phyloP scores from a whole-genome alignment of 2,888 invertebrate genomes.

The Steinernema hermaphroditum region DNA sequence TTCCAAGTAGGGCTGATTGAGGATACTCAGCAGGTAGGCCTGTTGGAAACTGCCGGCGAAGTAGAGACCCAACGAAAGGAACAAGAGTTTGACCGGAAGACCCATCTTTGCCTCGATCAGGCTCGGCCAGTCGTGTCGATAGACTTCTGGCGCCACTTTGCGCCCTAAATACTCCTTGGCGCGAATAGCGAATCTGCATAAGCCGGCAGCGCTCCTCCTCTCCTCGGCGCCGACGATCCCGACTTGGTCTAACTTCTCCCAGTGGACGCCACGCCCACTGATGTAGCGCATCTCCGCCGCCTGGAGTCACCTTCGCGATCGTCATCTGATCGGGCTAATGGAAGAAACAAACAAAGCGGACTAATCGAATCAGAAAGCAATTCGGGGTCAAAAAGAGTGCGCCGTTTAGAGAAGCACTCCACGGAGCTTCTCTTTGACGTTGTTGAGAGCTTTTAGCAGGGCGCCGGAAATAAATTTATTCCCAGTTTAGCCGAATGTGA shows the following conservation, averaged over 20 bases:
- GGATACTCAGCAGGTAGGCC: slow-evolving; percentile 15
- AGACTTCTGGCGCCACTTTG: not conserved
- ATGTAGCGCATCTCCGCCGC: no score
- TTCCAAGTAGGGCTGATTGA: slow-evolving; percentile 16
- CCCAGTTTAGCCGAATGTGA: no score
- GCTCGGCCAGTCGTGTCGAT: not conserved
- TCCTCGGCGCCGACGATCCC: not conserved
- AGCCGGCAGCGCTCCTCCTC: not conserved
- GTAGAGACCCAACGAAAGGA: not conserved
- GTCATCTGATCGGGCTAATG: no score
- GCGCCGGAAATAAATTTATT: no score
- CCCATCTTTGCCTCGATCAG: not conserved
- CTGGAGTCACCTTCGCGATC: no score
- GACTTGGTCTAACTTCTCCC: not conserved
- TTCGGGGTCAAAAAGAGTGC: no score
- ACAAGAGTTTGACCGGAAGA: not conserved
- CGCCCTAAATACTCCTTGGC: not conserved
- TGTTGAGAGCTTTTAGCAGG: no score
- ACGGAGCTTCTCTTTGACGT: no score
- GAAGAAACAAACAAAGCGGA: no score
- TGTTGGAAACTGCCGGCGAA: slow-evolving; percentile 10
- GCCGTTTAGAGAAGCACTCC: no score
- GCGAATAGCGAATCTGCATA: not conserved
- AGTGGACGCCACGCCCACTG: no score
- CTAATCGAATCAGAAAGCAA: no score